phyloP scores from a whole-genome alignment of 2,797 vertebrate genomes.

The Ibycter americanus region DNA sequence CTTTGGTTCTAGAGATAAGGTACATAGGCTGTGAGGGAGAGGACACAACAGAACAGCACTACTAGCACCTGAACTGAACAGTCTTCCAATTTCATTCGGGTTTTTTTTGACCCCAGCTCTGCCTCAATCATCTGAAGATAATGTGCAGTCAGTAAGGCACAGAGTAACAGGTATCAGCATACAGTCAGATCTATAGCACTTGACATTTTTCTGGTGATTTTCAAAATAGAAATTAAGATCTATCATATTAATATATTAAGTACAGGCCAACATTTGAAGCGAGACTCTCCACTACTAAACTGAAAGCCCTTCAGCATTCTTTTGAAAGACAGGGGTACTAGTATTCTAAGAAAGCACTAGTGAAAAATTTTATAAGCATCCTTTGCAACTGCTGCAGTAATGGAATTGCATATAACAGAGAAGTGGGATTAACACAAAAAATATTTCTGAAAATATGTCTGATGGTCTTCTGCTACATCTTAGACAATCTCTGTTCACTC shows the following conservation, averaged over 20 bases:
- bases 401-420: not conserved
- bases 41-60: not conserved
- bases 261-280: not conserved
- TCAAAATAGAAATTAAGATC: not conserved
- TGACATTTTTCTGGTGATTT: not conserved
- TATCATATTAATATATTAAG: not conserved
- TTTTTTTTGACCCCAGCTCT: not conserved
- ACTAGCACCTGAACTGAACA: not conserved
- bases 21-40: not conserved
- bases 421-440: not conserved
- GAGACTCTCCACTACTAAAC: not conserved
- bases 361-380: not conserved
- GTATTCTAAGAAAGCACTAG: not conserved
- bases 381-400: not conserved
- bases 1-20: not conserved
- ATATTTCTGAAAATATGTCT: not conserved
- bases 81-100: not conserved
- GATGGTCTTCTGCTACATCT: not conserved
- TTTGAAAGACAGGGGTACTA: not conserved
- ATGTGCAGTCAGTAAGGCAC: not conserved
- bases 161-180: not conserved
- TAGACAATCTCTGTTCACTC: not conserved
- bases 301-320: constrained; percentile 7
- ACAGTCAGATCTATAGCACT: not conserved
- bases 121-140: not conserved